phyloP scores from a whole-genome alignment of 2,113 vertebrate genomes.

The Ceratotherium simum region DNA sequence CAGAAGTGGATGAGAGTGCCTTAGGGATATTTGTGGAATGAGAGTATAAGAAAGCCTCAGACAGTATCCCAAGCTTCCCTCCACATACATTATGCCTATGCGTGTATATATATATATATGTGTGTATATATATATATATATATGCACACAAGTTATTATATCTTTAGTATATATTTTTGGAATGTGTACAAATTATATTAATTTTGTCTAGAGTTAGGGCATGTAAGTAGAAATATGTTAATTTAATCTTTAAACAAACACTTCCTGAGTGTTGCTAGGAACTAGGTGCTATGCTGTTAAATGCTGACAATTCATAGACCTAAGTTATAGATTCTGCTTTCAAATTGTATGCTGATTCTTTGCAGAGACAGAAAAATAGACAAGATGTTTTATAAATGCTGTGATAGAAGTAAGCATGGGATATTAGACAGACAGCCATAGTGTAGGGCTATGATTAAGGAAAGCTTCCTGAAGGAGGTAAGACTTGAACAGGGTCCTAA shows the following conservation, averaged over 20 bases:
- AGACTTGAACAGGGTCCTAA: neutral
- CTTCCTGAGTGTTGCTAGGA: neutral
- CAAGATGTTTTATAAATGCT: neutral
- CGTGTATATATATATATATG: too few species aligned
- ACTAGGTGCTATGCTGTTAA: neutral
- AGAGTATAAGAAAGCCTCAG: neutral
- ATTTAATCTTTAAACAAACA: constrained; percentile 18
- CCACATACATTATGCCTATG: neutral
- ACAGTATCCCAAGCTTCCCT: neutral
- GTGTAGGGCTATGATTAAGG: neutral
- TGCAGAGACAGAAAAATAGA: neutral
- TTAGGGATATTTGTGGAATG: neutral
- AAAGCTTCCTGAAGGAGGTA: neutral
- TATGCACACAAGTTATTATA: neutral
- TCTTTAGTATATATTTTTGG: constrained; percentile 25
- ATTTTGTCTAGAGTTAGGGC: neutral
- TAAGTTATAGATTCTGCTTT: constrained; percentile 7
- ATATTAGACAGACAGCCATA: neutral
- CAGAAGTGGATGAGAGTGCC: neutral
- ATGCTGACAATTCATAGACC: neutral
- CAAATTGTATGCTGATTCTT: neutral
- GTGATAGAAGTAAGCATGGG: neutral
- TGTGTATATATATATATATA: too few species aligned
- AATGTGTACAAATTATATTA: constrained; percentile 33
- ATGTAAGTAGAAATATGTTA: constrained; percentile 14